These are phyloP conservation scores for Mastomys natalensis DNA, from an alignment of 2,113 vertebrate genomes.

Conservation along the genomic window DNA sequence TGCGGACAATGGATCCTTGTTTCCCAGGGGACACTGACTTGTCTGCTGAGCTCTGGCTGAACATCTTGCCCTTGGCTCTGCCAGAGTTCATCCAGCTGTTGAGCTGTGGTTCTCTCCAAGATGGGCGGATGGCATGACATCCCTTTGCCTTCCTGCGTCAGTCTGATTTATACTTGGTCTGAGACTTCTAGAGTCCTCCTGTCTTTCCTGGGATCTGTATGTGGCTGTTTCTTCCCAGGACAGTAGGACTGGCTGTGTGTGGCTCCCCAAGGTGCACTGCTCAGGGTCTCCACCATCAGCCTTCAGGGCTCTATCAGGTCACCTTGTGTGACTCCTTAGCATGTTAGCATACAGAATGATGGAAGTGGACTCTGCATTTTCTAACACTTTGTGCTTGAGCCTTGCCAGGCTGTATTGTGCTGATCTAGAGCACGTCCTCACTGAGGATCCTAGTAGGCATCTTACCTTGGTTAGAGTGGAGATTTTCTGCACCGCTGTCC, in stretches of 20 bases:
- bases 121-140: neutral
- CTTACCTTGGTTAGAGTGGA: neutral
- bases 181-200: too few relatives aligned
- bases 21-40: neutral
- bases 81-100: neutral
- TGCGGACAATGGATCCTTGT: neutral
- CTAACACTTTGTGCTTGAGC: neutral
- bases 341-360: too few relatives aligned
- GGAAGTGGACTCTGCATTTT: neutral
- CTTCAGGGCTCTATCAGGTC: neutral
- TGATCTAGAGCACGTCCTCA: neutral
- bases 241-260: too few relatives aligned
- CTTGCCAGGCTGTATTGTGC: too few relatives aligned
- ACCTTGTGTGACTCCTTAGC: neutral
- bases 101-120: neutral
- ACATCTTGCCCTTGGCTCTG: neutral
- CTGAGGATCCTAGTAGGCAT: fast-evolving
- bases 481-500: fast-evolving
- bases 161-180: neutral
- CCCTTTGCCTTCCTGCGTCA: neutral
- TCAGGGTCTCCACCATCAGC: too few relatives aligned
- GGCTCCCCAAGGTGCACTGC: neutral
- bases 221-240: too few relatives aligned
- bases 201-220: neutral
- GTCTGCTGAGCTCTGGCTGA: neutral